Percentiles rank a stretch among this genome's conserved stretches.
Evolutionary conservation across 2,888 invertebrate species (phyloP).

Genomic region (Augochlorella aurata): DNA sequence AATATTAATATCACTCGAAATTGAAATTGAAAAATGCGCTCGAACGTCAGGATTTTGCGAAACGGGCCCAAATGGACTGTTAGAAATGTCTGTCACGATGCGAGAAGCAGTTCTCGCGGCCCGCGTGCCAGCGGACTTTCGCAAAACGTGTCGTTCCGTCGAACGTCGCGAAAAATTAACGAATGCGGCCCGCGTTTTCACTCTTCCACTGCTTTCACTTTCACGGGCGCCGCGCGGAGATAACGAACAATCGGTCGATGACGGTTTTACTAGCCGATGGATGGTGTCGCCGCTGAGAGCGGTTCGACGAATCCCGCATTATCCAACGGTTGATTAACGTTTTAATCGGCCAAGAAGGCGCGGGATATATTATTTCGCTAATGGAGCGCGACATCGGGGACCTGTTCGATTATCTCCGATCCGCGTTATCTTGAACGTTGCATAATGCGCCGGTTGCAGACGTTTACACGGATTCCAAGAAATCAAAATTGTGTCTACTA

Average conservation of each 20-base stretch:
- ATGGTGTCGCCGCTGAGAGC: background rate
- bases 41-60: background rate
- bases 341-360: conserved; percentile 8
- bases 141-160: conserved; percentile 38
- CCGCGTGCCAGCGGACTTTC: conserved; percentile 52
- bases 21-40: background rate
- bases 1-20: background rate
- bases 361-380: background rate
- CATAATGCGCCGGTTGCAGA: background rate
- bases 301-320: background rate
- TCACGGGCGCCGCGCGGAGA: conserved; percentile 52
- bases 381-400: background rate
- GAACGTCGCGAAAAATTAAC: conserved; percentile 42
- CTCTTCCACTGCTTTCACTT: conserved; percentile 62
- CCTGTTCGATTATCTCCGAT: background rate
- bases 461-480: background rate
- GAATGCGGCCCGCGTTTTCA: conserved; percentile 57
- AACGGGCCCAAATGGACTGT: background rate
- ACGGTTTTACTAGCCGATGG: conserved; percentile 14
- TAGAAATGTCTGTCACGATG: conserved; percentile 31
- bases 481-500: too few relatives aligned
- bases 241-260: conserved; percentile 41
- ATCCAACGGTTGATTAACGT: conserved; percentile 22
- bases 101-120: background rate
- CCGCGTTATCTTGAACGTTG: background rate